Conservation (phyloP, 2,888 invertebrate genomes). For the Drosophila atripex region DNA sequence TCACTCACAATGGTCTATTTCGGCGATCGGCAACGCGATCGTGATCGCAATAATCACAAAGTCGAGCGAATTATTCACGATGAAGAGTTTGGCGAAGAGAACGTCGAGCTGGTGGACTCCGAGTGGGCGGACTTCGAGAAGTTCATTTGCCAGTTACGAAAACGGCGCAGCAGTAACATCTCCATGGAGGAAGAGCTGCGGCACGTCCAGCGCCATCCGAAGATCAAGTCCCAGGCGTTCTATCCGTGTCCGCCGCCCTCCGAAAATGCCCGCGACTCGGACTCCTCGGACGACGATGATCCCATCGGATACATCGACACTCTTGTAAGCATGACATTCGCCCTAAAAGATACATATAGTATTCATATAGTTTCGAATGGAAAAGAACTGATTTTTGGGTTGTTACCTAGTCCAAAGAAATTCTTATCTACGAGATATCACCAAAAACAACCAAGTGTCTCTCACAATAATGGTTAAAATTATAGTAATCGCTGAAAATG, state of each 20-base stretch:
- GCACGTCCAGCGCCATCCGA: constrained; percentile 76
- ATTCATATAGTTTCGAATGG: not conserved
- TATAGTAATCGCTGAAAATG: not conserved
- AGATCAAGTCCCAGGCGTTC: constrained; percentile 82
- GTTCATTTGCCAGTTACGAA: constrained; percentile 82
- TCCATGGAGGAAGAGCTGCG: constrained; percentile 82
- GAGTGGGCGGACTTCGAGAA: constrained; percentile 84
- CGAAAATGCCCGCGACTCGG: constrained; percentile 81
- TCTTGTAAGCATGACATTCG: constrained; percentile 76
- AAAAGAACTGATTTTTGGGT: constrained; percentile 8
- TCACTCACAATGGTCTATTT: constrained; percentile 63
- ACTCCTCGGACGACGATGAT: constrained; percentile 83
- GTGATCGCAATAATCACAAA: constrained; percentile 66
- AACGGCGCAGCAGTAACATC: constrained; percentile 80
- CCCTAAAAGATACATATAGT: not conserved
- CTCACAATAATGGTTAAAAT: not conserved
- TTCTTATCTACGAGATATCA: constrained; percentile 12
- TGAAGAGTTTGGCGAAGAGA: constrained; percentile 84
- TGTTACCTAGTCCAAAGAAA: not conserved
- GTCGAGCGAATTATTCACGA: constrained; percentile 81
- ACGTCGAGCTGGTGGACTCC: constrained; percentile 83
- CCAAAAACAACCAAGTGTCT: not conserved
- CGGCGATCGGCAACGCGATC: constrained; percentile 65
- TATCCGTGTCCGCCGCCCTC: constrained; percentile 83
- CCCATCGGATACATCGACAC: constrained; percentile 83